phyloP scores from a whole-genome alignment of 2,888 invertebrate species.

The Dynastes grantii region DNA sequence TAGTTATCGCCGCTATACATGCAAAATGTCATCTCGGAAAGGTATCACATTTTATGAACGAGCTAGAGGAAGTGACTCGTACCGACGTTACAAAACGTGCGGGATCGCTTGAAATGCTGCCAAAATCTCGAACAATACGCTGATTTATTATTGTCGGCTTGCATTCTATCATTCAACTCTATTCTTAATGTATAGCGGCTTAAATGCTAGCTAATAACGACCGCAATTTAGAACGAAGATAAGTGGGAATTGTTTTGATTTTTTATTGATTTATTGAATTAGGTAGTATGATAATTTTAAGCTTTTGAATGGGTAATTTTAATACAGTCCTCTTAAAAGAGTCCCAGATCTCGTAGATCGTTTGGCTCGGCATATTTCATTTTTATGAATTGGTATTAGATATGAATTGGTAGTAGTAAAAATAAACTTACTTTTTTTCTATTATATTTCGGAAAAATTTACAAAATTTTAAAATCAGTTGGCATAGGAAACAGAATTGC shows the following conservation, averaged over 20 bases:
- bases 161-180: slow-evolving; percentile 18
- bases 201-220: slow-evolving; percentile 11
- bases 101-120: slow-evolving; percentile 11
- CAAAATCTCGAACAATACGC: slow-evolving; percentile 1
- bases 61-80: not conserved
- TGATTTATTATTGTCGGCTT: slow-evolving; percentile 17
- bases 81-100: not conserved
- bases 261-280: not conserved
- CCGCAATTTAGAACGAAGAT: not conserved
- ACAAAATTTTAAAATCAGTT: too few relatives aligned
- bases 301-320: too few relatives aligned
- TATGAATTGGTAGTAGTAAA: too few relatives aligned
- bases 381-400: too few relatives aligned
- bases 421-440: too few relatives aligned
- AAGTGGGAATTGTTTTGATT: not conserved
- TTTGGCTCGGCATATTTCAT: too few relatives aligned
- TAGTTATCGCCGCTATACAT: not conserved
- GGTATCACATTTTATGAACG: not conserved
- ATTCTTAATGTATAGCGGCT: slow-evolving; percentile 9
- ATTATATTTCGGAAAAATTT: too few relatives aligned
- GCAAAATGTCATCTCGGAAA: not conserved
- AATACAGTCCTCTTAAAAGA: too few relatives aligned
- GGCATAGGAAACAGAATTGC: too few relatives aligned
- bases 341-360: too few relatives aligned
- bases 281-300: too few relatives aligned